phyloP scores from a whole-genome alignment of 2,888 invertebrate species.

The Yponomeuta sedellus region DNA sequence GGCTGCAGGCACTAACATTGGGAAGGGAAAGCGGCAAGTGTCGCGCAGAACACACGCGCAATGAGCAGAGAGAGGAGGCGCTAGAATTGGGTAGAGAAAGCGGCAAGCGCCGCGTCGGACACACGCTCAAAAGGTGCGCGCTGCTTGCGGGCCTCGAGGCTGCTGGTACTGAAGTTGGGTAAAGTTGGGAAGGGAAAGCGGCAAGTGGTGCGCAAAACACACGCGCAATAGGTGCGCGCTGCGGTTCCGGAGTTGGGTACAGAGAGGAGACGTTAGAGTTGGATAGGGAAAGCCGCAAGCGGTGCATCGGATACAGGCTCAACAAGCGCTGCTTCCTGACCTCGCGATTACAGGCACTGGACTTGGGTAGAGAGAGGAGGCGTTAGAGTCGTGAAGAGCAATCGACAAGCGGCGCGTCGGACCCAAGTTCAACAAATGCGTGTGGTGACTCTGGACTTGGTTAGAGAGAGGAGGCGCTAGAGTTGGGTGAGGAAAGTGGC shows the following conservation, averaged over 20 bases:
- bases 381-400: too few relatives aligned
- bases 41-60: slow-evolving; percentile 60
- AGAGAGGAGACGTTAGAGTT: too few relatives aligned
- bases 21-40: slow-evolving; percentile 39
- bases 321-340: slow-evolving; percentile 36
- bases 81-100: slow-evolving; percentile 20
- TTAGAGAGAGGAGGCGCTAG: background rate
- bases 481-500: background rate
- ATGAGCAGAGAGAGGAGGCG: slow-evolving; percentile 36
- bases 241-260: too few relatives aligned
- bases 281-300: slow-evolving; percentile 27
- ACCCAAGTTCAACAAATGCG: too few relatives aligned
- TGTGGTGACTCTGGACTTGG: too few relatives aligned
- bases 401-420: slow-evolving; percentile 53
- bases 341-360: too few relatives aligned
- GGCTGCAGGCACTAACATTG: too few relatives aligned
- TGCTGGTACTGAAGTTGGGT: too few relatives aligned
- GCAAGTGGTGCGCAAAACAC: too few relatives aligned
- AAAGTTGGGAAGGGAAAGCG: too few relatives aligned
- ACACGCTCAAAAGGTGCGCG: too few relatives aligned
- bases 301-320: slow-evolving; percentile 60
- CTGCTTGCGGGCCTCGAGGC: too few relatives aligned
- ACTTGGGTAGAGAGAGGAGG: slow-evolving; percentile 18
- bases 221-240: background rate
- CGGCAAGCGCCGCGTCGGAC: background rate